These are phyloP conservation scores for Loris lydekkerianus DNA, from an alignment of 2,797 vertebrate genomes.

Conservation along the genomic window DNA sequence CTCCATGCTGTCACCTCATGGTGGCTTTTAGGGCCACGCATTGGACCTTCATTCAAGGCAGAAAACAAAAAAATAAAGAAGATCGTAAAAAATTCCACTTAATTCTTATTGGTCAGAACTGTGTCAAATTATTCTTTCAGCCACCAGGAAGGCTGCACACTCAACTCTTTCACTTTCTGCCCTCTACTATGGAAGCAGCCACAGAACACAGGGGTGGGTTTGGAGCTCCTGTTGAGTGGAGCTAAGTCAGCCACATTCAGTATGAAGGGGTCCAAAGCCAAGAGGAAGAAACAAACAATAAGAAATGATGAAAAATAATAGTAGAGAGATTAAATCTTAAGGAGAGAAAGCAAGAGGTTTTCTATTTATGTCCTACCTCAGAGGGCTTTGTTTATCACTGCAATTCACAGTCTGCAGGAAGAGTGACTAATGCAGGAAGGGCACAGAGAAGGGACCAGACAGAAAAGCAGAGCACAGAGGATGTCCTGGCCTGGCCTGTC, in stretches of 20 bases:
- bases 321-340: background rate
- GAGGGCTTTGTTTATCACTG: background rate
- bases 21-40: background rate
- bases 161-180: background rate
- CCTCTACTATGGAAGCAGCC: background rate
- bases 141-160: background rate
- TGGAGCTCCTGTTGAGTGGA: background rate
- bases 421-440: background rate
- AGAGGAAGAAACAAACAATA: background rate
- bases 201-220: background rate
- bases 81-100: conserved; percentile 4
- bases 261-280: background rate
- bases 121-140: background rate
- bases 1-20: background rate
- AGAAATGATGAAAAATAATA: background rate
- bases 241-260: background rate
- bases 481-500: background rate
- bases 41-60: background rate
- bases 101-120: background rate
- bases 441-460: background rate
- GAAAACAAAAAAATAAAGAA: background rate
- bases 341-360: background rate
- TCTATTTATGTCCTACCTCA: background rate
- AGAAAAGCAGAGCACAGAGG: background rate
- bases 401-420: background rate